Percentiles rank a stretch among this genome's conserved stretches.
Evolutionary conservation across 2,113 vertebrate species (phyloP).

Genomic region (Eclectus roratus): DNA sequence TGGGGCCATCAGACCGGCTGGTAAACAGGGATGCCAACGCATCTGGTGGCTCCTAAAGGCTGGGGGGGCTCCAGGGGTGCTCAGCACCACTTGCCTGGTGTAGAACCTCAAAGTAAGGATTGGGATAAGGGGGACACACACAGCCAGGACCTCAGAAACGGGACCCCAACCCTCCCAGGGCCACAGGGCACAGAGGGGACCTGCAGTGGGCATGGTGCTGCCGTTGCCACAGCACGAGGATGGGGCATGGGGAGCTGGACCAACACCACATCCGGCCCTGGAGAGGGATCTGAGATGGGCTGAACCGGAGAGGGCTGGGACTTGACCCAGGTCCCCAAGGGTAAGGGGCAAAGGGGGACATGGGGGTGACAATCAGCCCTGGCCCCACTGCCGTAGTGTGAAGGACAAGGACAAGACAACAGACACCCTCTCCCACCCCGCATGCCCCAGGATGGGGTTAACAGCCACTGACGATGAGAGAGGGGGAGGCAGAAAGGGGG

Average conservation of each 20-base stretch:
- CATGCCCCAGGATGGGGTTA: not conserved
- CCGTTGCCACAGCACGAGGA: fast-evolving
- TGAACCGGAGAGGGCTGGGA: not conserved
- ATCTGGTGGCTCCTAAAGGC: not conserved
- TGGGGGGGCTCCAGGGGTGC: not conserved
- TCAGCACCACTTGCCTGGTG: not conserved
- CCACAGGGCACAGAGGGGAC: not conserved
- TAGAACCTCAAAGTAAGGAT: not conserved
- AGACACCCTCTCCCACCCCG: slow-evolving; percentile 22
- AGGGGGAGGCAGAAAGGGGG: slow-evolving; percentile 15
- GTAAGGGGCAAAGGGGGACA: not conserved
- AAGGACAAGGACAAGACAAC: slow-evolving; percentile 29
- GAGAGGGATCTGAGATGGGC: not conserved
- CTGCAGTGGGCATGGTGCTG: not conserved
- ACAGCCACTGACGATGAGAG: slow-evolving; percentile 71
- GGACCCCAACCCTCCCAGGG: not conserved
- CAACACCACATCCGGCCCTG: fast-evolving
- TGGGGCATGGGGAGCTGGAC: fast-evolving
- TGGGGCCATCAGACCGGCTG: not conserved
- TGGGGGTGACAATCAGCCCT: not conserved
- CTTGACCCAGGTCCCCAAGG: not conserved
- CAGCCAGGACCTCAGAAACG: not conserved
- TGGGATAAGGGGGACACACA: not conserved
- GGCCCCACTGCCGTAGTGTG: not conserved
- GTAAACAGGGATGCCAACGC: not conserved